Conservation (phyloP, 1,140 invertebrate species). For the Zaprionus tsacasi region DNA sequence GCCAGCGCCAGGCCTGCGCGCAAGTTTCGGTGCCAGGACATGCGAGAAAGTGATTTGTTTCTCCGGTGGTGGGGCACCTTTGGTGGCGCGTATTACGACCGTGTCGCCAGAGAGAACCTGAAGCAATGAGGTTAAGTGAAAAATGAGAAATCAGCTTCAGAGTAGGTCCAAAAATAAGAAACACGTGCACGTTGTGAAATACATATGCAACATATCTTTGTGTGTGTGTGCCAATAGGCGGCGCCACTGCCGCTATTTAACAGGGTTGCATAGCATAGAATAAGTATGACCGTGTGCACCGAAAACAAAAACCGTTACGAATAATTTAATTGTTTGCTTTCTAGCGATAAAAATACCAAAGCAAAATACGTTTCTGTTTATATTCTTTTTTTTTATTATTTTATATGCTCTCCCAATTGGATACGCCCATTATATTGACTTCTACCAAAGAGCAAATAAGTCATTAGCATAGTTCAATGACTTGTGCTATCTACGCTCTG, state of each 20-base stretch:
- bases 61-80: conserved; percentile 94
- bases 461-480: conserved; percentile 17
- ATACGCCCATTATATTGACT: not conserved
- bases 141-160: conserved; percentile 1
- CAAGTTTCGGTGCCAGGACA: conserved; percentile 96
- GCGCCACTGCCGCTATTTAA: conserved; percentile 25
- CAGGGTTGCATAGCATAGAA: conserved; percentile 20
- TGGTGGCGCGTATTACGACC: conserved; percentile 93
- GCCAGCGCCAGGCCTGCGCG: conserved; percentile 88
- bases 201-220: not conserved
- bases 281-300: conserved; percentile 22
- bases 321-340: not conserved
- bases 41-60: conserved; percentile 95
- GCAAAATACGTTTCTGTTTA: not conserved
- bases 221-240: conserved; percentile 27
- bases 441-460: not conserved
- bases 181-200: conserved; percentile 29
- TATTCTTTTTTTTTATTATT: not conserved
- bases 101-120: conserved; percentile 96
- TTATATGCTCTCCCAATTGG: not conserved
- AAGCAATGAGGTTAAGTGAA: conserved; percentile 62
- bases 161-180: conserved; percentile 1
- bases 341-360: not conserved
- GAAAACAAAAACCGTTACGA: not conserved
- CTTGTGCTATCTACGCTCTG: conserved; percentile 16